Evolutionary conservation across 2,113 vertebrate genomes (phyloP), one percentile per base, ranked within the genome.

Genomic region (Nothocercus nigrocapillus): DNA sequence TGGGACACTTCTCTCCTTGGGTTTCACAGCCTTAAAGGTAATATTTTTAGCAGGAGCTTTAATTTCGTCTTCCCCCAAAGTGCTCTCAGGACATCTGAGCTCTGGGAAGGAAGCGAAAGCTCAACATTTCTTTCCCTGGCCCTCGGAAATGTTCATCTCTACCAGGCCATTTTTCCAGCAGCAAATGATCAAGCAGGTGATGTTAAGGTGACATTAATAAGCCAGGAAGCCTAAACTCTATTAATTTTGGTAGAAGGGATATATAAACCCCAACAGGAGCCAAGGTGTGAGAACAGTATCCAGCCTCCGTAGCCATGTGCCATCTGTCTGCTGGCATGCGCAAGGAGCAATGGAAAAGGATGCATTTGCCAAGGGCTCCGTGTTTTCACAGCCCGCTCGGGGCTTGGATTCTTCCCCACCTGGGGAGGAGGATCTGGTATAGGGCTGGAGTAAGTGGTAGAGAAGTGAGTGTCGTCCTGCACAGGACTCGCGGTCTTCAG

Each of bases 401-500:
- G 36, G 36, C 62, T 38, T 17, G 28, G 28, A 32, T 58, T 58
- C 54, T 34, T 34, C 45, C 34, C 14, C 36, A 53, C n/a, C 51
- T 36, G 51, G 47, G 25, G 27, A 40, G 34, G 47, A 72, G 24
- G 12, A 17, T 56, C 34, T 5, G 32, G 32, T 28, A 16, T 20
- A 56, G 28, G 70, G 28, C 40, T 56, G 14, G 58, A 7, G 13
- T 73, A 30, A 42, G 49, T 10, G 53, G 42, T 36, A 40, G 40
- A 51, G 53, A 42, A 62, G 79, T 38, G 85, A 49, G 15, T 18
- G 21, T 58, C 34, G 20, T 77, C 77, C 80, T 82, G 85, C 24
- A 58, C 34, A 85, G 87, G 62, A 66, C 92, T 32, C 61, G 70
- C 54, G 66, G 34, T 94, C 88, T 80, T 77, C 93, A 69, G 91